Conservation (phyloP, 2,113 vertebrate species). For the Notarius lentiginosus region DNA sequence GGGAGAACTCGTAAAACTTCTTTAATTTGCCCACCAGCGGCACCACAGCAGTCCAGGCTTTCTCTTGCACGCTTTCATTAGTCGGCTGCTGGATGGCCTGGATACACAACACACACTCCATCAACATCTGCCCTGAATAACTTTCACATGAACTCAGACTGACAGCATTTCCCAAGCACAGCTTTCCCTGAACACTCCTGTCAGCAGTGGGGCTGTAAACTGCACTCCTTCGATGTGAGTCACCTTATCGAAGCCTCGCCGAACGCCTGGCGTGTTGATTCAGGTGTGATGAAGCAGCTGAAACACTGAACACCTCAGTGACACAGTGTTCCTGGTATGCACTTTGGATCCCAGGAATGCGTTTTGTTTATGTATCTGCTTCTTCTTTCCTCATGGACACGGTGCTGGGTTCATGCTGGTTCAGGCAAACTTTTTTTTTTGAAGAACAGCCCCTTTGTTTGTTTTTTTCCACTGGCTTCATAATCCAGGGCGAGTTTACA, state of each 20-base stretch:
- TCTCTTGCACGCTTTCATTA: conserved; percentile 87
- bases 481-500: neutral
- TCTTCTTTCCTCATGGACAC: neutral
- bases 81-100: conserved; percentile 93
- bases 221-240: neutral
- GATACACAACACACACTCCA: neutral
- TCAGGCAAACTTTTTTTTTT: neutral
- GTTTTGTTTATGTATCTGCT: neutral
- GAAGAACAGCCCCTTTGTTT: neutral
- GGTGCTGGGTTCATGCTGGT: neutral
- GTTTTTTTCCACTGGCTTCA: neutral
- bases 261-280: neutral
- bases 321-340: neutral
- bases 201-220: neutral
- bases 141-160: neutral
- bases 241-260: neutral
- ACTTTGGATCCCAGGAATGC: neutral
- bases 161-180: neutral
- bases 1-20: conserved; percentile 96
- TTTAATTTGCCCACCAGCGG: conserved; percentile 94
- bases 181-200: neutral
- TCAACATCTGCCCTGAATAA: neutral
- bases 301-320: neutral
- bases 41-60: conserved; percentile 91
- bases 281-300: neutral